Evolutionary conservation across 1,140 invertebrate genomes (phyloP).

Genomic region (Augochlora pura): DNA sequence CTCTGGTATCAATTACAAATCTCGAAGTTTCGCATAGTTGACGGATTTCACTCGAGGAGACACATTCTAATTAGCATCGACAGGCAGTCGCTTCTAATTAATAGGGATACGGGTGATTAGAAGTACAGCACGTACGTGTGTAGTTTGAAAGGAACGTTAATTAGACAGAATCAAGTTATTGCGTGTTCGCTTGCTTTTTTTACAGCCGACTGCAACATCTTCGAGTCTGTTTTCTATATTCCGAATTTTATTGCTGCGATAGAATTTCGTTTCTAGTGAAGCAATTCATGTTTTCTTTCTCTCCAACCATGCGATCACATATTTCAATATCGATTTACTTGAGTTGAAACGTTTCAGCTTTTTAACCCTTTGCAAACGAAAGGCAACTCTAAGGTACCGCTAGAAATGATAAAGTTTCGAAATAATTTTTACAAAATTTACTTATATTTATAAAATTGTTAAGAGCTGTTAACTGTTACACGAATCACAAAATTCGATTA

Average conservation of each 20-base stretch:
- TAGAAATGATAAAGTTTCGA: too few relatives aligned
- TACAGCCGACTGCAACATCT: background rate
- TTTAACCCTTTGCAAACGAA: too few relatives aligned
- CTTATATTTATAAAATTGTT: too few relatives aligned
- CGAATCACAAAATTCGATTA: too few relatives aligned
- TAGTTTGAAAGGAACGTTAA: constrained; percentile 27
- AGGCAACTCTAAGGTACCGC: too few relatives aligned
- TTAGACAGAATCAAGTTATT: constrained; percentile 32
- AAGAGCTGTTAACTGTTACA: too few relatives aligned
- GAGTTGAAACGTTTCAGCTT: too few relatives aligned
- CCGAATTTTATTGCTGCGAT: background rate
- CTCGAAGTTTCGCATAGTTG: background rate
- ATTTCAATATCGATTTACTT: background rate
- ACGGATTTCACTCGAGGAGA: background rate
- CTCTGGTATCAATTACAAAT: background rate
- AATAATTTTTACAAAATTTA: too few relatives aligned
- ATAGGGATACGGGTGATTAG: constrained; percentile 25
- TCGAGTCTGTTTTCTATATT: background rate
- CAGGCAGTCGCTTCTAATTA: constrained; percentile 26
- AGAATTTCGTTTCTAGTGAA: background rate
- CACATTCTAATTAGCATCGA: constrained; percentile 32
- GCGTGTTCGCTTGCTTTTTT: background rate
- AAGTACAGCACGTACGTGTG: background rate
- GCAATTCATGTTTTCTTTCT: background rate
- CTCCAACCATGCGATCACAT: background rate